Base-by-base conservation (phyloP, 2,888 invertebrate species). In the Drosophila leonis region DNA sequence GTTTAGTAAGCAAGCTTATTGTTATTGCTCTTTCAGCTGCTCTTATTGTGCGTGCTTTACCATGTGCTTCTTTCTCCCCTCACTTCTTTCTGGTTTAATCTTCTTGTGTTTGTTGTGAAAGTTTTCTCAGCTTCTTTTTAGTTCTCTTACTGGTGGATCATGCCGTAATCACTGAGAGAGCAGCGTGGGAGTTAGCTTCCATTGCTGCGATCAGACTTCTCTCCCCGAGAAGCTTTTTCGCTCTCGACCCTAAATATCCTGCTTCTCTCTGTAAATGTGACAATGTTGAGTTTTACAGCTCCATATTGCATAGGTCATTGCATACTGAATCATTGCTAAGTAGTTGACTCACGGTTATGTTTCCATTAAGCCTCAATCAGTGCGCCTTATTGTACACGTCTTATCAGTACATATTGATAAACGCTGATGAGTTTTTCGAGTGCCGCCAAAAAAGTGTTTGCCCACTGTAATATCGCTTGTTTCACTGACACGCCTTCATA, bases 371-470 rank as follows among this genome's bases (percentile, higher is more conserved):
- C 15, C 12, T 10, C 48, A 62, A 20, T 6, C 4, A 51, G 37
- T 41, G 24, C 18, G 42, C 48, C 24, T 41, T 52, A 41, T 29
- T 44, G 12, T 55, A 35, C 20, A 31, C 7, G 31, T 13, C 52
- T 56, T 75, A 76, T 76, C 77, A 20, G 27, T 24, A 10, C 24
- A 18, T 52, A 48, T 33, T 52, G 62, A 52, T 51, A 63, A 63
- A 48, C 52, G 46, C 5, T 44, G 61, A 67, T 60, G 35, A 60
- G 49, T 41, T 13, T 51, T 57, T 29, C 31, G 27, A 27, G 24
- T 35, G 29, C 18, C 31, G 41, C 27, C 65, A 57, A 54, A 39
- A 42, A 44, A 41, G 18, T 37, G n/a, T 37, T 33, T 13, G 42
- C 13, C n/a, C 29, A 13, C 37, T 29, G 42, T 70, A 49, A 62